phyloP scores from a whole-genome alignment of 2,888 invertebrate genomes.

The Acanthoscelides obtectus region DNA sequence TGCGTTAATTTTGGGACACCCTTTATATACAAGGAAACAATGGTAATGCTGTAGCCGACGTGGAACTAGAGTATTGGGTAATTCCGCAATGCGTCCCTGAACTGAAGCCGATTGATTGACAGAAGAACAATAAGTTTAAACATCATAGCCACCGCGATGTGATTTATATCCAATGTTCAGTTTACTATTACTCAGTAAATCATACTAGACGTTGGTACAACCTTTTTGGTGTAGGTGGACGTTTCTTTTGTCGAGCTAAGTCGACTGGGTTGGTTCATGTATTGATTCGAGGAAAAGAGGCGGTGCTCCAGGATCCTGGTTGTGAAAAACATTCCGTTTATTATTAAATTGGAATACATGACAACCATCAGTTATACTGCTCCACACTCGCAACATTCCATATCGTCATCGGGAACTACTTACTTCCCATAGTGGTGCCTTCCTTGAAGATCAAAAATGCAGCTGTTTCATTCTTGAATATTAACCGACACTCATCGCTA shows the following conservation, averaged over 20 bases:
- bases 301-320: no score
- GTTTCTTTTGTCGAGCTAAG: neutral
- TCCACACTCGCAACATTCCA: no score
- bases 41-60: neutral
- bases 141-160: neutral
- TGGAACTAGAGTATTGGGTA: neutral
- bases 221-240: neutral
- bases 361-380: no score
- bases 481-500: no score
- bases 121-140: constrained; percentile 11
- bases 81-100: constrained; percentile 11
- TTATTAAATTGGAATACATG: no score
- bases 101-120: constrained; percentile 12
- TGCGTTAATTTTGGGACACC: no score
- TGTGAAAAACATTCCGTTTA: no score
- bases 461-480: no score
- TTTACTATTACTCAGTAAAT: neutral
- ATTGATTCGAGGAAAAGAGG: neutral
- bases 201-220: neutral
- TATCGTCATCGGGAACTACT: no score
- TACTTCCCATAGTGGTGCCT: no score
- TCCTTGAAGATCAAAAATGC: no score
- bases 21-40: neutral
- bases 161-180: neutral
- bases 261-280: neutral